Evolutionary conservation across 2,113 vertebrate genomes (phyloP).

Genomic region (Acrocephalus kingi): DNA sequence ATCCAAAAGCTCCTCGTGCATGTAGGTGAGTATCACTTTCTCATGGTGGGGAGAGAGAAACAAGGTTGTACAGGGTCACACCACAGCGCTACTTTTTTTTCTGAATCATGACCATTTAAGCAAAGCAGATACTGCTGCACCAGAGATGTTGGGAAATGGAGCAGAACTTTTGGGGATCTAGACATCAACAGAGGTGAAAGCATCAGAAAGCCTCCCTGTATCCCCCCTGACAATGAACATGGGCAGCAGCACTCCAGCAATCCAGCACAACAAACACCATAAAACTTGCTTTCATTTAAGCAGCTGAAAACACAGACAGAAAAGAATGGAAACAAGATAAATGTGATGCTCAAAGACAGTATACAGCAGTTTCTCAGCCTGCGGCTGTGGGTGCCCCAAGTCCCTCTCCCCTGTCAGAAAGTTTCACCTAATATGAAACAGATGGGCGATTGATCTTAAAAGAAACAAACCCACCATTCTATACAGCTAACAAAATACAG

Average conservation of each 20-base stretch:
- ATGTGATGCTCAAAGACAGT: neutral
- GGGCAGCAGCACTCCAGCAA: neutral
- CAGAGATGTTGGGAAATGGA: neutral
- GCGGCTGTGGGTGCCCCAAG: rapidly evolving
- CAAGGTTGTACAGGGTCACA: neutral
- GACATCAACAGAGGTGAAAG: rapidly evolving
- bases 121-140: neutral
- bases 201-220: neutral
- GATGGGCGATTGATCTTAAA: neutral
- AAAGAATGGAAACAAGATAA: neutral
- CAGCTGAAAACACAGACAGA: neutral
- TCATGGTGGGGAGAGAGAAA: neutral
- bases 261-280: neutral
- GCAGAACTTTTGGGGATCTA: neutral
- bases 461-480: neutral
- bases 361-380: neutral
- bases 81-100: neutral
- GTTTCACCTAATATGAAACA: neutral
- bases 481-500: neutral
- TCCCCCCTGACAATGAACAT: neutral
- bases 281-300: neutral
- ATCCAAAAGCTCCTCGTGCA: neutral
- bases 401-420: neutral
- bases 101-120: neutral
- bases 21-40: rapidly evolving